Percentiles rank a stretch among this genome's conserved stretches.
Evolutionary conservation across 2,113 vertebrate genomes (phyloP).

Genomic region (Anhinga anhinga): DNA sequence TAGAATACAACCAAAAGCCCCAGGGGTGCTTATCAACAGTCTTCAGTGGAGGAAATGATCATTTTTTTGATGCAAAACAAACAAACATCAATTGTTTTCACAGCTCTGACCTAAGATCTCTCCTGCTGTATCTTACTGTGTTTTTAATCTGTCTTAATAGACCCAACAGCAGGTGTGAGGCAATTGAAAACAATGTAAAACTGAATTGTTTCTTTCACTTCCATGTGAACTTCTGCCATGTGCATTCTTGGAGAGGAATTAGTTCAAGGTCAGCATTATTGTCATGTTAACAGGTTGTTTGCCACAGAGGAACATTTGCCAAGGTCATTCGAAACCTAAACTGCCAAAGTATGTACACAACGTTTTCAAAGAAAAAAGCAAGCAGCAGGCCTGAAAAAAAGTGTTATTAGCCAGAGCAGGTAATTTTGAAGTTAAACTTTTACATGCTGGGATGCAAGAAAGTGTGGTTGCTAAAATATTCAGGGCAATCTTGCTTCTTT

Average conservation of each 20-base stretch:
- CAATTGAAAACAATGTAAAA: conserved; percentile 52
- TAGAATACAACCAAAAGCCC: neutral
- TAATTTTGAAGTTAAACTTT: neutral
- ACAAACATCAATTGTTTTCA: conserved; percentile 62
- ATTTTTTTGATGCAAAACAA: conserved; percentile 60
- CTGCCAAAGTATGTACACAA: neutral
- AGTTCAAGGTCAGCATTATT: conserved; percentile 12
- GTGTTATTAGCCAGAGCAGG: neutral
- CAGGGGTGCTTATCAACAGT: conserved; percentile 40
- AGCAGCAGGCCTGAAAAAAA: neutral
- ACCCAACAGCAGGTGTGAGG: conserved; percentile 59
- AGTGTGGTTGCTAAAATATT: neutral
- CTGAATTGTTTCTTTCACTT: conserved; percentile 3
- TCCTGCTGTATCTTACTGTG: conserved; percentile 26
- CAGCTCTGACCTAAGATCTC: conserved; percentile 64
- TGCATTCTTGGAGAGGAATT: conserved; percentile 45
- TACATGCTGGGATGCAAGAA: neutral
- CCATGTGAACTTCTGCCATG: neutral
- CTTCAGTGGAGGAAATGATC: conserved; percentile 60
- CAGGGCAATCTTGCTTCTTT: neutral
- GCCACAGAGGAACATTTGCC: conserved; percentile 4
- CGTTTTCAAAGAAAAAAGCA: neutral
- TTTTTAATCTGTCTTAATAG: conserved; percentile 37
- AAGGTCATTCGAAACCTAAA: neutral
- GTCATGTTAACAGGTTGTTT: neutral